Base-by-base conservation (phyloP, 2,888 invertebrate species). In the Tinea pellionella region DNA sequence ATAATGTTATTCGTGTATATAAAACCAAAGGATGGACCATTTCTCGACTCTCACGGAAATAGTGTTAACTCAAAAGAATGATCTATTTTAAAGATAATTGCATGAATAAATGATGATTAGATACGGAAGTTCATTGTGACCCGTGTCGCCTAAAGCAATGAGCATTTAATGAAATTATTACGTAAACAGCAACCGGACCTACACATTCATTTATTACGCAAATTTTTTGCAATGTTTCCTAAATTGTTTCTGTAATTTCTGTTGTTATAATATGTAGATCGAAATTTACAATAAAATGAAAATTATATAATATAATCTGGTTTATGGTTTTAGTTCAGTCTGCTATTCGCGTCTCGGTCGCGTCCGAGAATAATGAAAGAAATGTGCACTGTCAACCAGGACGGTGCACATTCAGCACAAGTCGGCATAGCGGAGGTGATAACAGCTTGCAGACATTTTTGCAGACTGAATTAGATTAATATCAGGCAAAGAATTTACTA, bases 1-100 rank as follows among this genome's bases (percentile, higher is more conserved):
- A 2, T 24, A 3, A 24, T 24, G 24, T 24, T 24, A 24, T 24
- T 3, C 24, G 6, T n/a, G 30, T 30, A 30, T 9, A 30, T 30
- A 30, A 30, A 9, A 30, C 9, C n/a, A 15, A 9, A 55, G 18
- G 55, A 55, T 12, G 8, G 29, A 24, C 55, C 55, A 24, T 55
- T 55, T 24, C 24, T 55, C 16, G 24, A 13, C 24, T 57, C 57
- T 29, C 57, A 57, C 57, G 57, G 19, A 47, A 47, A 47, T 47
- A 7, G 55, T 29, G 11, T 12, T 55, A 57, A n/a, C 15, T 32
- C 32, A 57, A 57, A 32, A 30, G 24, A 15, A 24, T 19, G 55
- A 55, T 55, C 55, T 55, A 55, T 24, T 18, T 55, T 55, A 18
- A 30, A 55, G 55, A 19, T 55, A 55, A 55, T 55, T 55, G 19